A percentile compares a stretch with the other conserved stretches of the same genome.
These are phyloP conservation scores for Percopsis transmontana DNA, from an alignment of 2,113 vertebrate genomes.

Conservation along the genomic window DNA sequence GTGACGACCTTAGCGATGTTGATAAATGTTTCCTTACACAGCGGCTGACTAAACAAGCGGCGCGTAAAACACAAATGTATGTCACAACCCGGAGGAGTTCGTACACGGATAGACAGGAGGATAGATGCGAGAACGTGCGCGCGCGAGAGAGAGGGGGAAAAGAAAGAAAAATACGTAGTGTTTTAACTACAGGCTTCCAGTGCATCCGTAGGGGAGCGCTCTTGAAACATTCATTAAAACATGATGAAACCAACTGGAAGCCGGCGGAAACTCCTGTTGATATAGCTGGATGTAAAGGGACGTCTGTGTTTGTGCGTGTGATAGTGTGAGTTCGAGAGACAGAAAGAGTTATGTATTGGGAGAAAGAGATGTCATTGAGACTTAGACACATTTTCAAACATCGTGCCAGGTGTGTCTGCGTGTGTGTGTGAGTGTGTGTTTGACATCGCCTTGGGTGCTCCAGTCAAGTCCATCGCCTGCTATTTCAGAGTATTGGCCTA, in stretches of 20 bases:
- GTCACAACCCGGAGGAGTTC: slow-evolving; percentile 58
- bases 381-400: slow-evolving; percentile 6
- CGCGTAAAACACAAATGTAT: slow-evolving; percentile 53
- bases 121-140: slow-evolving; percentile 7
- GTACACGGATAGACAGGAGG: slow-evolving; percentile 53
- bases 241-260: slow-evolving; percentile 66
- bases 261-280: slow-evolving; percentile 64
- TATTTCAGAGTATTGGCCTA: slow-evolving; percentile 43
- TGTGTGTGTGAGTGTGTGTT: neutral
- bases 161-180: slow-evolving; percentile 16
- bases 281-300: slow-evolving; percentile 44
- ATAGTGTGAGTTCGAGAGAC: neutral
- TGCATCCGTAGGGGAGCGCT: slow-evolving; percentile 51
- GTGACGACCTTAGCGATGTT: no score
- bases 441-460: slow-evolving; percentile 18
- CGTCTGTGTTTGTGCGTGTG: slow-evolving; percentile 7
- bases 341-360: no score
- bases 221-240: slow-evolving; percentile 64
- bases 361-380: slow-evolving; percentile 10
- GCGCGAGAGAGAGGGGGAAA: neutral
- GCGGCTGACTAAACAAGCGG: slow-evolving; percentile 35
- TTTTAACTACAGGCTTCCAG: slow-evolving; percentile 49
- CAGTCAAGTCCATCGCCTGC: slow-evolving; percentile 35
- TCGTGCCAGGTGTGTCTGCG: neutral
- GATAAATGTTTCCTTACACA: no score